phyloP scores from a whole-genome alignment of 2,113 vertebrate species.

The Chamaea fasciata region DNA sequence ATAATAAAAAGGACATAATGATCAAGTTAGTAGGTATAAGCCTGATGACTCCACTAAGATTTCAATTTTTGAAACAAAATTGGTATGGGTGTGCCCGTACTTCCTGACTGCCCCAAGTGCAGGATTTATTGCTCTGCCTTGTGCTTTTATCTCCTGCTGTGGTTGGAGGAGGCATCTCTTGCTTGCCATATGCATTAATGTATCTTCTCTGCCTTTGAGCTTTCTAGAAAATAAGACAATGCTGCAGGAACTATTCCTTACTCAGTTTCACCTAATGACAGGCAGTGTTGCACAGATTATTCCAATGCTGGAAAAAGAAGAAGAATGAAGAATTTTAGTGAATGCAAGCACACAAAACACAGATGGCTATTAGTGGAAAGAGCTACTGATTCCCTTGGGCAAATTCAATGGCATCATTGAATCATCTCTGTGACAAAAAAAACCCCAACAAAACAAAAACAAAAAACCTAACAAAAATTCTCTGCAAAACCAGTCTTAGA shows the following conservation, averaged over 20 bases:
- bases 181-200: background rate
- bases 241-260: background rate
- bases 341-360: background rate
- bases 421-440: background rate
- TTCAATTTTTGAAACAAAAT: conserved; percentile 26
- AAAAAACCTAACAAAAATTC: background rate
- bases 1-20: conserved; percentile 46
- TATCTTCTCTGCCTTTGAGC: background rate
- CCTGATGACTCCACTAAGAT: conserved; percentile 19
- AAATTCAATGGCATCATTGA: background rate
- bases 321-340: background rate
- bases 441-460: background rate
- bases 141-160: background rate
- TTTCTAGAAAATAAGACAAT: background rate
- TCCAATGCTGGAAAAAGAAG: background rate
- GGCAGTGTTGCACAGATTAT: background rate
- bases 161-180: background rate
- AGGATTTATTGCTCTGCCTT: conserved; percentile 10
- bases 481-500: background rate
- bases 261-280: background rate
- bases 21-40: conserved; percentile 28
- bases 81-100: background rate
- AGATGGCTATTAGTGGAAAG: background rate
- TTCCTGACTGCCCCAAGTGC: background rate
- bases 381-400: background rate